Conservation (phyloP, 2,797 vertebrate genomes). For the Neosalanx taihuensis region DNA sequence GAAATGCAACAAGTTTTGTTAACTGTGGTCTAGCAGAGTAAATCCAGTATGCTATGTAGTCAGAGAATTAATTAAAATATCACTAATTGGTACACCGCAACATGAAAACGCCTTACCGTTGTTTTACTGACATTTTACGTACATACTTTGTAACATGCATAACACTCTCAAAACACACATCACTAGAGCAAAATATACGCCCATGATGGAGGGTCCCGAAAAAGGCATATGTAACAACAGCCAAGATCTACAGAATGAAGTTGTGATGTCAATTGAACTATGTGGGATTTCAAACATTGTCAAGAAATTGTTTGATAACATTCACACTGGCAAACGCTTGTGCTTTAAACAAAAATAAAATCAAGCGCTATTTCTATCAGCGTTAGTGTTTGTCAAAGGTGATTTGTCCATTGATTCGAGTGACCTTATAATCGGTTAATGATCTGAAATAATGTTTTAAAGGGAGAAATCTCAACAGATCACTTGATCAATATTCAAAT, state of each 20-base stretch:
- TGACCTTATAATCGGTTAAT: constrained; percentile 21
- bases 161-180: constrained; percentile 52
- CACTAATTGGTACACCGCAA: constrained; percentile 10
- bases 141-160: constrained; percentile 63
- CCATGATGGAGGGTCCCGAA: constrained; percentile 32
- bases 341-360: constrained; percentile 51
- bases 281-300: constrained; percentile 49
- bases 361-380: constrained; percentile 34
- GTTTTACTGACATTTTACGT: constrained; percentile 40
- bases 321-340: constrained; percentile 48
- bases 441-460: constrained; percentile 56
- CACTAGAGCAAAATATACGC: constrained; percentile 41
- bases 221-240: constrained; percentile 52
- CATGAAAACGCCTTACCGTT: constrained; percentile 22
- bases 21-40: constrained; percentile 14
- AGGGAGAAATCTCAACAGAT: constrained; percentile 56
- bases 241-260: constrained; percentile 38
- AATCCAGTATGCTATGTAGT: constrained; percentile 19
- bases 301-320: constrained; percentile 11
- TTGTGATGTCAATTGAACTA: constrained; percentile 28
- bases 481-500: constrained; percentile 38
- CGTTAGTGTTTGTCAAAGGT: constrained; percentile 38
- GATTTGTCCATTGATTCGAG: constrained; percentile 26
- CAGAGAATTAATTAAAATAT: constrained; percentile 13
- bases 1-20: constrained; percentile 3